A percentile compares a stretch with the other conserved stretches of the same genome.
These are phyloP conservation scores for Eulemur mongoz DNA, from an alignment of 2,797 vertebrate genomes.

Conservation along the genomic window DNA sequence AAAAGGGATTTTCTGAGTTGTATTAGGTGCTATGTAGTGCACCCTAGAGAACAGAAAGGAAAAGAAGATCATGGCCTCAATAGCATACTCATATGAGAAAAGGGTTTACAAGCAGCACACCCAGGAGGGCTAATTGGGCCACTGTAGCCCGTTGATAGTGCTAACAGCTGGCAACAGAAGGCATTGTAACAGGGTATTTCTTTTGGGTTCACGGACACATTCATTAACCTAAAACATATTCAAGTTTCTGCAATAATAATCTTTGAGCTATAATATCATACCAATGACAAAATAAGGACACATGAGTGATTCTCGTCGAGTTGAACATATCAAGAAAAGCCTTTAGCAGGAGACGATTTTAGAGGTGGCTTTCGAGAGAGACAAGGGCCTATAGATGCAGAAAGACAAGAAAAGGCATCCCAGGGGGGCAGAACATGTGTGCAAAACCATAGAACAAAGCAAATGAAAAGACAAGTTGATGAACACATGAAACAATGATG, in stretches of 20 bases:
- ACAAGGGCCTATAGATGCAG: not conserved
- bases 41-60: not conserved
- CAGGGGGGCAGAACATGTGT: not conserved
- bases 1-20: not conserved
- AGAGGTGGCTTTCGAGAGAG: not conserved
- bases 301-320: not conserved
- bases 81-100: not conserved
- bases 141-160: not conserved
- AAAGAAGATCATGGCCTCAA: not conserved
- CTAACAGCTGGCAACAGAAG: not conserved
- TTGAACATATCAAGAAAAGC: not conserved
- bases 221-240: not conserved
- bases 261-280: not conserved
- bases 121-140: not conserved
- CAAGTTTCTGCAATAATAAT: conserved; percentile 11
- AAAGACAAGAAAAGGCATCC: not conserved
- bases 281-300: not conserved
- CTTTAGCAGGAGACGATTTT: not conserved
- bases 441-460: conserved; percentile 1
- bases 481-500: not conserved
- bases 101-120: not conserved
- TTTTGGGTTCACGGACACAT: not conserved
- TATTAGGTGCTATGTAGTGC: not conserved
- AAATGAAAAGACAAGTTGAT: not conserved
- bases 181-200: not conserved